phyloP scores from a whole-genome alignment of 1,140 invertebrate genomes.

The Drosophila sproati region DNA sequence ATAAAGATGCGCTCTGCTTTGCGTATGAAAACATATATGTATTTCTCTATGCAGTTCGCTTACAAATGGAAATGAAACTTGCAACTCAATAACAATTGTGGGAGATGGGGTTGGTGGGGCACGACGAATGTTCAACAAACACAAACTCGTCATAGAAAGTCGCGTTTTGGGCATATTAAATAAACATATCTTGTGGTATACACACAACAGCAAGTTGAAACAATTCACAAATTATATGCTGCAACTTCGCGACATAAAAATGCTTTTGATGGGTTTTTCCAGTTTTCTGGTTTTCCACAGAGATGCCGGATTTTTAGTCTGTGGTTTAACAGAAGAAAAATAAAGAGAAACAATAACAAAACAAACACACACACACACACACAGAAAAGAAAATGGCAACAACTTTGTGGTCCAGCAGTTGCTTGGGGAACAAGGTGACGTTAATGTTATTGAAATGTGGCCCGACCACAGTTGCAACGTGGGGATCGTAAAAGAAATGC shows the following conservation, averaged over 20 bases:
- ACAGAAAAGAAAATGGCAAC: slow-evolving; percentile 8
- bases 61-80: slow-evolving; percentile 53
- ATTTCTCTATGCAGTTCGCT: slow-evolving; percentile 24
- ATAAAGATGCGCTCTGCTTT: slow-evolving; percentile 65
- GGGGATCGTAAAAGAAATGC: slow-evolving; percentile 75
- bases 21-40: slow-evolving; percentile 16
- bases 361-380: background rate
- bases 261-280: slow-evolving; percentile 38
- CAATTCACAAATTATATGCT: slow-evolving; percentile 40
- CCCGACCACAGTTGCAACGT: slow-evolving; percentile 52
- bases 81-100: slow-evolving; percentile 69
- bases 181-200: slow-evolving; percentile 26
- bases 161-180: slow-evolving; percentile 40
- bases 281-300: background rate
- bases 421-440: slow-evolving; percentile 31
- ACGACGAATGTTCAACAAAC: background rate
- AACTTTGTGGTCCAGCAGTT: slow-evolving; percentile 47
- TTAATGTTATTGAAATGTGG: slow-evolving; percentile 78
- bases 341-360: slow-evolving; percentile 1
- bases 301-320: slow-evolving; percentile 22
- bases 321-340: slow-evolving; percentile 5
- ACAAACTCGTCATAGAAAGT: slow-evolving; percentile 36
- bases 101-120: background rate
- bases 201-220: slow-evolving; percentile 12
- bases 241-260: slow-evolving; percentile 41